Percentiles rank a stretch among this genome's conserved stretches.
Conservation (phyloP, 2,797 vertebrate genomes). For the Diplodus puntazzo region DNA sequence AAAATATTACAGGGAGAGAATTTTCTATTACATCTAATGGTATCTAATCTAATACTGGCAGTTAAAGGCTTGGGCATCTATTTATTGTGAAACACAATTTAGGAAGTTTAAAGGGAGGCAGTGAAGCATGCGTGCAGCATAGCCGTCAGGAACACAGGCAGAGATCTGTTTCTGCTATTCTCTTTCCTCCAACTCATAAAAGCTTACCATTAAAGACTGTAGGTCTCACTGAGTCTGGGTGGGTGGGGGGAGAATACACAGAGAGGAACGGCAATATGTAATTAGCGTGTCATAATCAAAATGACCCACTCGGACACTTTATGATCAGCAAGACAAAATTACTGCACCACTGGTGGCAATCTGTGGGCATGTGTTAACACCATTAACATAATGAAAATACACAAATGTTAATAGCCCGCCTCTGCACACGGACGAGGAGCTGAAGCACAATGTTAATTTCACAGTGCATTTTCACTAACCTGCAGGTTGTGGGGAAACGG, state of each 20-base stretch:
- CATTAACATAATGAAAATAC: slow-evolving; percentile 99
- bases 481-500: slow-evolving; percentile 93
- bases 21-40: slow-evolving; percentile 99
- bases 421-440: slow-evolving; percentile 92
- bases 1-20: slow-evolving; percentile 96
- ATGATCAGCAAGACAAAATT: slow-evolving; percentile 99
- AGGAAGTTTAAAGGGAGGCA: slow-evolving; percentile 99
- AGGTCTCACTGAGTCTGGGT: slow-evolving; percentile 93
- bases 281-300: slow-evolving; percentile 99
- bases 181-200: slow-evolving; percentile 91
- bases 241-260: slow-evolving; percentile 76
- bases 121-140: slow-evolving; percentile 94
- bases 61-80: slow-evolving; percentile 98
- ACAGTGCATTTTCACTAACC: slow-evolving; percentile 94
- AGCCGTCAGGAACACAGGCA: slow-evolving; percentile 96
- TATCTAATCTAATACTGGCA: slow-evolving; percentile 99
- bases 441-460: slow-evolving; percentile 97
- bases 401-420: slow-evolving; percentile 98
- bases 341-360: slow-evolving; percentile 98
- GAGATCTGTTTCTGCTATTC: slow-evolving; percentile 88
- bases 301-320: slow-evolving; percentile 99
- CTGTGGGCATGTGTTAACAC: slow-evolving; percentile 98
- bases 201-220: slow-evolving; percentile 98
- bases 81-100: slow-evolving; percentile 99
- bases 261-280: slow-evolving; percentile 92